Evolutionary conservation across 2,888 invertebrate genomes (phyloP), one percentile per base, ranked within the genome.

Genomic region (Pomacea canaliculata): DNA sequence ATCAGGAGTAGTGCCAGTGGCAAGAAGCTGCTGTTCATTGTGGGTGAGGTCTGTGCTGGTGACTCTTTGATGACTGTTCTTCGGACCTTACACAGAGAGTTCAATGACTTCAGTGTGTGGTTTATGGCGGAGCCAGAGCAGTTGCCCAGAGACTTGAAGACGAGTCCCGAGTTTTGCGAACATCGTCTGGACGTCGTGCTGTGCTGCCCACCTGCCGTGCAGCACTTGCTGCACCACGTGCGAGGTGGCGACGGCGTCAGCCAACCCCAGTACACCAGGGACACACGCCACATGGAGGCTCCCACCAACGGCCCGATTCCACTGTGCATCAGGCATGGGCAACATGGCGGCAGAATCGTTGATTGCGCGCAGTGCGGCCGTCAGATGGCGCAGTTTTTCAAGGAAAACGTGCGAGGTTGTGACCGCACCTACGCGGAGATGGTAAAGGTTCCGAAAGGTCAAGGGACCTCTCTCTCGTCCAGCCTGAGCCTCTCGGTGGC

Each of bases 11-110:
- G 63, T n/a, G n/a, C 19, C 2, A 10, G 63, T n/a, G 10, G 10
- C 10, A 10, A 27, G 63, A 23, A 49, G 0, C 66, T 76, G 9
- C 62, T 79, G 68, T 78, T 79, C 62, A 65, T 79, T 13, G 79
- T 79, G 16, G 79, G 78, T 71, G 78, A 79, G 37, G 73, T 76
- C 7, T 78, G 76, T 59, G 69, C 78, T 7, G 59, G 76, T 23
- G 51, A 60, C 9, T 76, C 73, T 49, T 79, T 78, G 79, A 23
- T 51, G 16, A 60, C 56, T 3, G 77, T 77, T 10, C 65, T 71
- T 48, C 9, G 56, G 7, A 49, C 71, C 1, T 27, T 79, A 66
- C 49, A 63, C 0, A 10, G 62, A 23, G 71, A 78, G 27, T 76
- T 76, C 46, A 12, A n/a, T 0, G 63, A 49, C 19, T 73, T 71